These are phyloP conservation scores for Pteromalus puparum DNA, from an alignment of 1,140 invertebrate genomes.

Conservation along the genomic window DNA sequence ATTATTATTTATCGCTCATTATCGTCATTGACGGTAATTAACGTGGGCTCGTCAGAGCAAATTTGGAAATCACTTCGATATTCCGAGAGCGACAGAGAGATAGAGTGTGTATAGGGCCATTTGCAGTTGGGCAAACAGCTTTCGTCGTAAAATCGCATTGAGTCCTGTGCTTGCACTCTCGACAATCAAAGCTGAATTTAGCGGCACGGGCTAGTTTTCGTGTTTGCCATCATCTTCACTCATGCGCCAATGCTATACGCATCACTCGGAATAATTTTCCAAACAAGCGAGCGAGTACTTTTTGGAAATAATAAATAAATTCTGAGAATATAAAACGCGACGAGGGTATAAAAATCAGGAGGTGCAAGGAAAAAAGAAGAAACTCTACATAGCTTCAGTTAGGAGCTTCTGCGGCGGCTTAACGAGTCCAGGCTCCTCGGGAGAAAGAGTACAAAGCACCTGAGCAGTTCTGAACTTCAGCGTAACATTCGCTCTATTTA, in stretches of 20 bases:
- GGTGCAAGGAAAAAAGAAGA: background rate
- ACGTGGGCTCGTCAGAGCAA: background rate
- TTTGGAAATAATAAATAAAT: no score
- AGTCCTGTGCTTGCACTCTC: background rate
- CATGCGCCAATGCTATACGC: no score
- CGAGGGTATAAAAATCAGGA: background rate
- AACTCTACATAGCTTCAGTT: background rate
- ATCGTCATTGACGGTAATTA: background rate
- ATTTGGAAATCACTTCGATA: background rate
- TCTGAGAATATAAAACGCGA: background rate
- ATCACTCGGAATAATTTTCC: no score
- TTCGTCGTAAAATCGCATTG: background rate
- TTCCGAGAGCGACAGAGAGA: no score
- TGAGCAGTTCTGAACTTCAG: conserved; percentile 17
- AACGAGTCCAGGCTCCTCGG: background rate
- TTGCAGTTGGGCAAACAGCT: background rate
- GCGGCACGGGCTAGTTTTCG: background rate
- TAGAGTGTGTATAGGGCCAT: no score
- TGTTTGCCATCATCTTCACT: background rate
- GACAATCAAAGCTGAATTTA: conserved; percentile 4
- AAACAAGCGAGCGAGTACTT: no score
- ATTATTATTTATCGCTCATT: conserved; percentile 1
- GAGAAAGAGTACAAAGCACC: conserved; percentile 15
- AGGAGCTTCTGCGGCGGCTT: background rate
- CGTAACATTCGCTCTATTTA: conserved; percentile 46